Base-by-base conservation (phyloP, 2,888 invertebrate genomes). In the Agrochola circellaris region DNA sequence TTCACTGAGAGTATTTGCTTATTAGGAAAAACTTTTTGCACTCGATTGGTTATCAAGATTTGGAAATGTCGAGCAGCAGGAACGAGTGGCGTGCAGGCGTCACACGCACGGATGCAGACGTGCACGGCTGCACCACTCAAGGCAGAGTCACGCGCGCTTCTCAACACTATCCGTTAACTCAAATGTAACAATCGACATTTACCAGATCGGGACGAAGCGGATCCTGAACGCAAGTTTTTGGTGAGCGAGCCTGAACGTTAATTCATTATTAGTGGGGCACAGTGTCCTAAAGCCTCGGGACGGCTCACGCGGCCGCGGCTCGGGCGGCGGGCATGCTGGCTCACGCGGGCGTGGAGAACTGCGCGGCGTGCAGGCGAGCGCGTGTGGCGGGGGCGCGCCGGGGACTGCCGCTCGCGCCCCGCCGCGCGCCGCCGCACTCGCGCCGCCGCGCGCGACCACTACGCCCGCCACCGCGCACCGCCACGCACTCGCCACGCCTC, bases 331-430 rank as follows among this genome's bases (percentile, higher is more conserved):
- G 71, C 83, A 83, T 79, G 82, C 74, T 68, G 79, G 34, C 56
- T 68, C n/a, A 61, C 75, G 75, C 65, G 56, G 73, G 58, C 68
- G 68, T 68, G n/a, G 56, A 23, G 17, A n/a, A 61, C 58, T 60
- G 38, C 17, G 48, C 48, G 61, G 26, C 70, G 81, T 17, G 66
- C 34, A n/a, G 60, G 51, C 74, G 81, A 45, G 48, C 45, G 61
- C 69, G 54, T 8, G 61, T 69, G 82, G 80, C 73, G 77, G 79
- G 71, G 79, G 69, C 75, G 84, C 85, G 86, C 77, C 77, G 64
- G 75, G 70, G 67, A 84, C 83, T 83, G 84, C 60, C 61, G 87
- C 77, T 74, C 80, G 76, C 84, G 87, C 87, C 88, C 86, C 83
- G 73, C 69, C 74, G 69, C 79, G 61, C 73, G 74, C 72, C 62